A percentile compares a stretch with the other conserved stretches of the same genome.
Evolutionary conservation across 2,888 invertebrate species (phyloP).

Genomic region (Hypercompe scribonia): DNA sequence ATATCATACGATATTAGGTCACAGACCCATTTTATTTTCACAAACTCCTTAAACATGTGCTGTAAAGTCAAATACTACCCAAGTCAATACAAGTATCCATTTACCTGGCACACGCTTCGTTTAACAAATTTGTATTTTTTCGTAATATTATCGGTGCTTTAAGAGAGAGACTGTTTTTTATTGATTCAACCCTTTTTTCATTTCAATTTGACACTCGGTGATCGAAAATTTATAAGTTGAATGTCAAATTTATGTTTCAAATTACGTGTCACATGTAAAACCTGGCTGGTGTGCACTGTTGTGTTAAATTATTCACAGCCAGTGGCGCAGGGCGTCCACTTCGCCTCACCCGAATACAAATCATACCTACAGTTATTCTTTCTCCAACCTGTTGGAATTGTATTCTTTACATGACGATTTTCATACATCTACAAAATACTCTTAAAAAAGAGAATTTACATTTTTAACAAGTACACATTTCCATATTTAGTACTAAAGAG

Average conservation of each 20-base stretch:
- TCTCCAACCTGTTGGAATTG: constrained; percentile 31
- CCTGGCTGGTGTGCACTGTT: constrained; percentile 59
- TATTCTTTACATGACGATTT: constrained; percentile 2
- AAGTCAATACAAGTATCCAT: no score
- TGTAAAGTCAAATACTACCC: no score
- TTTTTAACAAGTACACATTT: background rate
- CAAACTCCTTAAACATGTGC: no score
- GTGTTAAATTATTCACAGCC: constrained; percentile 70
- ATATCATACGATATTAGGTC: no score
- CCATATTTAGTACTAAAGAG: constrained; percentile 19
- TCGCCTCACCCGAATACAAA: constrained; percentile 66
- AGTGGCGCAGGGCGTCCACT: constrained; percentile 57
- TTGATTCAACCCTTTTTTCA: background rate
- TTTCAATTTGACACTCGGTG: constrained; percentile 19
- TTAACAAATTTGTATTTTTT: no score
- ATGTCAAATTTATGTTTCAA: constrained; percentile 58
- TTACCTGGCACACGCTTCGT: no score
- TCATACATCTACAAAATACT: background rate
- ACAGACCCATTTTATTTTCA: no score
- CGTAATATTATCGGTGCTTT: no score
- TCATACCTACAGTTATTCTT: constrained; percentile 54
- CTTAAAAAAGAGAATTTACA: background rate
- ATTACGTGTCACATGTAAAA: constrained; percentile 66
- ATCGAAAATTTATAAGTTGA: constrained; percentile 25
- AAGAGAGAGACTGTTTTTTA: no score